These are phyloP conservation scores for Chiroxiphia lanceolata DNA, from an alignment of 2,797 vertebrate species.

Conservation along the genomic window DNA sequence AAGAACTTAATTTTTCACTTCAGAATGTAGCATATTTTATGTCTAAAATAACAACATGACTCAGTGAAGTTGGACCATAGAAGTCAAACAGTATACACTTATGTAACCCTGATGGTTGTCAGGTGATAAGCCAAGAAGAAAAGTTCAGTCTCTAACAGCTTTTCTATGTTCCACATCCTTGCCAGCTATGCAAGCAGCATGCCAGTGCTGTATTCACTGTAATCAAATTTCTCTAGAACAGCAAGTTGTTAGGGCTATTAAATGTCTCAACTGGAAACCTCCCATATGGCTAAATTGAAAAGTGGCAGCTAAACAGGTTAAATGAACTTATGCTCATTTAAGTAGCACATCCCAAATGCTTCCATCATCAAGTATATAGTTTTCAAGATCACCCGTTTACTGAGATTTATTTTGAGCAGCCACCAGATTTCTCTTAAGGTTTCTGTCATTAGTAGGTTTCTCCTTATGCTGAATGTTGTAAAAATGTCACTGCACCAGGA, in stretches of 20 bases:
- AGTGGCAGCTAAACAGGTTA: conserved; percentile 35
- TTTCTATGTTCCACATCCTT: conserved; percentile 8
- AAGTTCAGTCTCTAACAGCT: not conserved
- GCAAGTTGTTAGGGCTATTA: conserved; percentile 60
- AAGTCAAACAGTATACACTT: not conserved
- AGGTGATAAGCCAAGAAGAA: not conserved
- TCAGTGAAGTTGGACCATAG: not conserved
- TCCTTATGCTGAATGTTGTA: not conserved
- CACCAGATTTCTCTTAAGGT: not conserved
- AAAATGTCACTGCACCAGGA: not conserved
- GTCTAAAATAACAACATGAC: not conserved
- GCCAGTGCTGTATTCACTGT: conserved; percentile 10
- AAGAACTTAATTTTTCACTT: not conserved
- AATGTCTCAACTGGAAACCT: conserved; percentile 49
- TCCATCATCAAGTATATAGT: not conserved
- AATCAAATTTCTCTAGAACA: conserved; percentile 57
- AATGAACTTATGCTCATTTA: conserved; percentile 31
- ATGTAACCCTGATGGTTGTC: not conserved
- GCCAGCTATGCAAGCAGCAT: not conserved
- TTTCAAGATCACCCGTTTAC: not conserved
- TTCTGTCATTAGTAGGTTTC: not conserved
- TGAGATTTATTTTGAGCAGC: conserved; percentile 2
- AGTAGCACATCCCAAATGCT: not conserved
- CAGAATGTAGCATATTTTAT: not conserved
- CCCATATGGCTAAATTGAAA: conserved; percentile 61